phyloP scores from a whole-genome alignment of 30 jellyfish, hydroid and myxozoan species.

The Turritopsis rubra region DNA sequence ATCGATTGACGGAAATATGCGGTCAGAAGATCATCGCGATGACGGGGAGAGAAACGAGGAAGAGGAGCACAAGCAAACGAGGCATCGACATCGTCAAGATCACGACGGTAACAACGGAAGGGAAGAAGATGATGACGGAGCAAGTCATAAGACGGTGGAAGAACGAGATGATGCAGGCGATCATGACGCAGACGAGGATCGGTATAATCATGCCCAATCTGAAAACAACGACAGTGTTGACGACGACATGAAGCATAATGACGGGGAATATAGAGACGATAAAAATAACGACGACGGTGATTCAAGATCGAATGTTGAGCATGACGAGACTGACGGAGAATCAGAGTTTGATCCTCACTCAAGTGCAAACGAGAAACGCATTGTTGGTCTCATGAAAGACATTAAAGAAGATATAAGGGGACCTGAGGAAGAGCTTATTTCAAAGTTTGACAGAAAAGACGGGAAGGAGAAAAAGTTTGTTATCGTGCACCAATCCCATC shows the following conservation, averaged over 20 bases:
- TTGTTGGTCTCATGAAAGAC: constrained; percentile 4
- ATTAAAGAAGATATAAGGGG: background rate
- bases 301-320: background rate
- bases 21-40: background rate
- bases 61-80: background rate
- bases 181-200: background rate
- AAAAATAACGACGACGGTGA: background rate
- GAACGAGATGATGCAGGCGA: background rate
- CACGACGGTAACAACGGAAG: background rate
- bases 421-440: constrained; percentile 19
- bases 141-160: background rate
- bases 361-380: background rate
- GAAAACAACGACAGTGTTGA: background rate
- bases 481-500: background rate
- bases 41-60: background rate
- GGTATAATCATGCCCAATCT: background rate
- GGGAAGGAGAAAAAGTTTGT: background rate
- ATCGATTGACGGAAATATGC: background rate
- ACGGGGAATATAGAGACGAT: background rate
- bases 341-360: constrained; percentile 33
- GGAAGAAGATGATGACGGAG: constrained; percentile 8
- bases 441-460: background rate
- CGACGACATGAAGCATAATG: background rate
- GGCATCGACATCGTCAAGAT: background rate
- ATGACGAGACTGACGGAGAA: background rate